Base-by-base conservation (phyloP, 2,797 vertebrate genomes). In the Galagoides demidoff region DNA sequence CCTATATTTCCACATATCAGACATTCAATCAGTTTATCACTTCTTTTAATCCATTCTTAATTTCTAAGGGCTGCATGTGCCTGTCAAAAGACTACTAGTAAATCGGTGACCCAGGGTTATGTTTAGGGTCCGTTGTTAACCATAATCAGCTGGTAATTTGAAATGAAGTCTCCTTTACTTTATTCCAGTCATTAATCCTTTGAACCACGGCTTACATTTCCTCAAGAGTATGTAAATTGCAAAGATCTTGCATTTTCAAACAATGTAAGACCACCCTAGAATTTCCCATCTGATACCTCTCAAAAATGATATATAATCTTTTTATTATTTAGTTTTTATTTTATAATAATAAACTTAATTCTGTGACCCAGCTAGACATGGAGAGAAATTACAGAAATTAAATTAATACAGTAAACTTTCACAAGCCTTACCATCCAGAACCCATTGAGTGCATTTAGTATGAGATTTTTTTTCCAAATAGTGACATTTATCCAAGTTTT, bases 101-200 rank as follows among this genome's bases (percentile, higher is more conserved):
- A 93, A 74, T 77, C 61, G 64, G 71, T 92, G 92, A 70, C 16
- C 22, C 17, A n/a, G 68, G 4, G 37, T 94, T 52, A 49, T 37
- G 34, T n/a, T 92, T 83, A 86, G 74, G 27, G 84, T 92, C 59
- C 63, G 81, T 8, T 86, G 29, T 81, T 93, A 57, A 81, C 34
- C 23, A 70, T 19, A 74, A 87, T 87, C 39, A 84, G 78, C 49
- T 94, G 20, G 29, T 84, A n/a, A 87, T 92, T 95, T 95, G 39
- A 95, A 96, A 82, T 83, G 31, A 86, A 43, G 17, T 70, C 22
- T 85, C 85, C 87, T 86, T 89, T 94, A 87, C 85, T 86, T 87
- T 92, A 85, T 89, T 76, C 31, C 8, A 83, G 59, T 63, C 85
- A 89, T 93, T 89, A 94, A 77, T 63, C 68, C 20, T 92, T 85